Evolutionary conservation across 2,888 invertebrate genomes (phyloP).

Genomic region (Tipula vernalis): DNA sequence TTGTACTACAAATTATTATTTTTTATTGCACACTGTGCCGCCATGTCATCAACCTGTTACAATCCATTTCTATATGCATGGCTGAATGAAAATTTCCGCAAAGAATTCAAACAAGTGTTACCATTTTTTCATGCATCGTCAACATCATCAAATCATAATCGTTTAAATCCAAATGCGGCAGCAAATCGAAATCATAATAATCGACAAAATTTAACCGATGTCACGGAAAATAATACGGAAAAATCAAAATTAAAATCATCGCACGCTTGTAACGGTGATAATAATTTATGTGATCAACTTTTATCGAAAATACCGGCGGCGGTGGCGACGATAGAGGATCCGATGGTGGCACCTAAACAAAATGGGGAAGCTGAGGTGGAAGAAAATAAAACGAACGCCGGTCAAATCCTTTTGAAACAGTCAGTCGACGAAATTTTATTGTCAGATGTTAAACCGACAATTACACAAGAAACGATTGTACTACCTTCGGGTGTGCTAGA

Average conservation of each 20-base stretch:
- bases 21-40: slow-evolving; percentile 79
- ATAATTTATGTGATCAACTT: background rate
- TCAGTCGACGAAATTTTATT: background rate
- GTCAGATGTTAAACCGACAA: background rate
- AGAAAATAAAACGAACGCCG: background rate
- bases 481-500: slow-evolving; percentile 18
- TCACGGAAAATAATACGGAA: background rate
- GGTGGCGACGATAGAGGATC: background rate
- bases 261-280: background rate
- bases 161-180: background rate
- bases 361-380: background rate
- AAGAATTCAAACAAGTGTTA: slow-evolving; percentile 74
- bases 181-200: background rate
- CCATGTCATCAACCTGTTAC: slow-evolving; percentile 94
- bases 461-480: slow-evolving; percentile 14
- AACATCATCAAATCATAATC: background rate
- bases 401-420: background rate
- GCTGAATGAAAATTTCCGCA: slow-evolving; percentile 87
- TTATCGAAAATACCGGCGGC: background rate
- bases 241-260: slow-evolving; percentile 5
- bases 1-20: slow-evolving; percentile 79
- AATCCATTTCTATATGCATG: slow-evolving; percentile 95
- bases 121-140: slow-evolving; percentile 47
- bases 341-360: background rate
- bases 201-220: background rate